Percentiles rank a stretch among this genome's conserved stretches.
Conservation (phyloP, 2,113 vertebrate species). For the Prunella himalayana region DNA sequence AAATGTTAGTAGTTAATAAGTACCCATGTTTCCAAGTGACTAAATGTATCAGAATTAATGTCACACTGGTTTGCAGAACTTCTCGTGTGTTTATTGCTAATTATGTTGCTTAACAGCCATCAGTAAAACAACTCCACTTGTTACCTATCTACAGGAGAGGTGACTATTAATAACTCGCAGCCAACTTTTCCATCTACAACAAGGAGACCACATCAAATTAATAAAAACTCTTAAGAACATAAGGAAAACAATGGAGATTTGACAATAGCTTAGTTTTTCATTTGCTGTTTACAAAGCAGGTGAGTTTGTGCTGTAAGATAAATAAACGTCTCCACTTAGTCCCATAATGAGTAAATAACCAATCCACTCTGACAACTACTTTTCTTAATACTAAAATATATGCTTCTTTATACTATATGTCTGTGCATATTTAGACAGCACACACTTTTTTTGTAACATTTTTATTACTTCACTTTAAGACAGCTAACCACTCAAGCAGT, state of each 20-base stretch:
- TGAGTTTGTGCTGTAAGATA: not conserved
- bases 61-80: not conserved
- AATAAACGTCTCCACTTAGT: not conserved
- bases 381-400: not conserved
- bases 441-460: not conserved
- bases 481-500: not conserved
- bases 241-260: not conserved
- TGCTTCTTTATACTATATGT: not conserved
- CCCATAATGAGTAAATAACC: not conserved
- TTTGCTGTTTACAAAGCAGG: not conserved
- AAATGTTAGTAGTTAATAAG: constrained; percentile 54
- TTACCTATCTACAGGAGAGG: not conserved
- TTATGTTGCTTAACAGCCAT: constrained; percentile 7
- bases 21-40: constrained; percentile 36
- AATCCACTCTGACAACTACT: not conserved
- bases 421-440: not conserved
- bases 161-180: not conserved
- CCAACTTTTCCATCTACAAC: not conserved
- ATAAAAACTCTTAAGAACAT: not conserved
- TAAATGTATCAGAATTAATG: constrained; percentile 29
- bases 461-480: not conserved
- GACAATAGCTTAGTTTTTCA: not conserved
- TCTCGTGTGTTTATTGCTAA: not conserved
- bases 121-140: not conserved
- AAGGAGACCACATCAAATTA: not conserved